phyloP scores from a whole-genome alignment of 2,113 vertebrate genomes.

The Indicator maculatus region DNA sequence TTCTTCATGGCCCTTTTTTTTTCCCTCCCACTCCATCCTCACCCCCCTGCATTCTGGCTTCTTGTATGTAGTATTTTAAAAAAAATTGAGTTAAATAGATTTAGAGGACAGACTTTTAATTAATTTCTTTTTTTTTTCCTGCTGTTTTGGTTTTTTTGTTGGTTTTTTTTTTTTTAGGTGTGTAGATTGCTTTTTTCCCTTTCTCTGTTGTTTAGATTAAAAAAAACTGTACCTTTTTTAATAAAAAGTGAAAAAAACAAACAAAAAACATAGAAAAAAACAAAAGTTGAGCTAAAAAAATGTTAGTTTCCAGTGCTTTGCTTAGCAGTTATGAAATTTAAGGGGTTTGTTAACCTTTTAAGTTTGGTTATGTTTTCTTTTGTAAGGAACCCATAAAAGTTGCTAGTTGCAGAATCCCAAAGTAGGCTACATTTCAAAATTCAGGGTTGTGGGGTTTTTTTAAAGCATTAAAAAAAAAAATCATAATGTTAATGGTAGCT shows the following conservation, averaged over 20 bases:
- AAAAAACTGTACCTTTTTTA: slow-evolving; percentile 74
- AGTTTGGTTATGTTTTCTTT: slow-evolving; percentile 45
- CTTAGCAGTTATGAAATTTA: slow-evolving; percentile 80
- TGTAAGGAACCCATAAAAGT: slow-evolving; percentile 82
- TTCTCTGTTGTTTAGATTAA: slow-evolving; percentile 81
- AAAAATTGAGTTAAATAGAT: slow-evolving; percentile 73
- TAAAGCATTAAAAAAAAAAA: slow-evolving; percentile 66
- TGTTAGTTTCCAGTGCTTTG: slow-evolving; percentile 82
- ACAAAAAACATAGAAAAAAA: slow-evolving; percentile 66
- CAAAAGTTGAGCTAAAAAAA: slow-evolving; percentile 77
- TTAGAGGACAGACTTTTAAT: slow-evolving; percentile 75
- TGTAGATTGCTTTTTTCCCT: slow-evolving; percentile 79
- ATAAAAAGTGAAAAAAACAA: slow-evolving; percentile 21
- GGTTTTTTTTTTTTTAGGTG: slow-evolving; percentile 34
- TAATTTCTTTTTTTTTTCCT: slow-evolving; percentile 63
- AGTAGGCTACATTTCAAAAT: slow-evolving; percentile 99
- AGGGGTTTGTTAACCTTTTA: slow-evolving; percentile 82
- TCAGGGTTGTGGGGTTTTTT: slow-evolving; percentile 78
- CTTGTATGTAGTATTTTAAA: slow-evolving; percentile 80
- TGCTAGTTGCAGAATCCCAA: slow-evolving; percentile 98
- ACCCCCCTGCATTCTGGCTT: slow-evolving; percentile 80
- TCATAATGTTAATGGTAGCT: slow-evolving; percentile 27
- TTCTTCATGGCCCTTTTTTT: slow-evolving; percentile 83
- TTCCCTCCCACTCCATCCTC: slow-evolving; percentile 76
- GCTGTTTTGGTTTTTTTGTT: neutral